A percentile compares a stretch with the other conserved stretches of the same genome.
Evolutionary conservation across 2,113 vertebrate species (phyloP).

Genomic region (Sphaerodactylus townsendi): DNA sequence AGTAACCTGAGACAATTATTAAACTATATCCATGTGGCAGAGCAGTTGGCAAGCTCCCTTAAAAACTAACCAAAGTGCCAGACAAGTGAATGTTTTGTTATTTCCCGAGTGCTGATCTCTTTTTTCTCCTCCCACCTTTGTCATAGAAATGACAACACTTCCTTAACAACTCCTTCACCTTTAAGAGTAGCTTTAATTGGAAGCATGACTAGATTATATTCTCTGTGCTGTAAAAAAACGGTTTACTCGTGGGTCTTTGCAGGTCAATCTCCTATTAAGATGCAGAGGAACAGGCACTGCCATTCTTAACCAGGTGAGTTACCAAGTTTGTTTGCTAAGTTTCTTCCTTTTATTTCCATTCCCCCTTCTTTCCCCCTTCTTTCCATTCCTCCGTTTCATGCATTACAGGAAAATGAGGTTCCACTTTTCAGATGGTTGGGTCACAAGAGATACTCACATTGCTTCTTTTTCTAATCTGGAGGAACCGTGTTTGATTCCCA

Average conservation of each 20-base stretch:
- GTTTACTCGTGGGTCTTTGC: background rate
- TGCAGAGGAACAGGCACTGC: too few species aligned
- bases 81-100: background rate
- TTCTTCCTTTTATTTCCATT: too few species aligned
- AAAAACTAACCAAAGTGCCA: too few species aligned
- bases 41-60: too few species aligned
- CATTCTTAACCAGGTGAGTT: background rate
- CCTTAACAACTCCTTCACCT: background rate
- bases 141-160: background rate
- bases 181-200: background rate
- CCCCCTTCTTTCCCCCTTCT: too few species aligned
- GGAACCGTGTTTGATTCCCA: too few species aligned
- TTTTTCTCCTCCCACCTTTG: background rate
- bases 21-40: too few species aligned
- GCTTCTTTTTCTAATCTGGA: too few species aligned
- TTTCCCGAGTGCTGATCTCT: background rate
- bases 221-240: background rate
- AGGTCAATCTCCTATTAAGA: background rate
- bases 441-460: background rate
- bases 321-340: background rate
- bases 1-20: too few species aligned
- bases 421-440: too few species aligned
- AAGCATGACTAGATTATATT: background rate
- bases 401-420: too few species aligned
- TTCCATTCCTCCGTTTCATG: too few species aligned